These are phyloP conservation scores for Peucedramus taeniatus DNA, from an alignment of 2,113 vertebrate species.

Conservation along the genomic window DNA sequence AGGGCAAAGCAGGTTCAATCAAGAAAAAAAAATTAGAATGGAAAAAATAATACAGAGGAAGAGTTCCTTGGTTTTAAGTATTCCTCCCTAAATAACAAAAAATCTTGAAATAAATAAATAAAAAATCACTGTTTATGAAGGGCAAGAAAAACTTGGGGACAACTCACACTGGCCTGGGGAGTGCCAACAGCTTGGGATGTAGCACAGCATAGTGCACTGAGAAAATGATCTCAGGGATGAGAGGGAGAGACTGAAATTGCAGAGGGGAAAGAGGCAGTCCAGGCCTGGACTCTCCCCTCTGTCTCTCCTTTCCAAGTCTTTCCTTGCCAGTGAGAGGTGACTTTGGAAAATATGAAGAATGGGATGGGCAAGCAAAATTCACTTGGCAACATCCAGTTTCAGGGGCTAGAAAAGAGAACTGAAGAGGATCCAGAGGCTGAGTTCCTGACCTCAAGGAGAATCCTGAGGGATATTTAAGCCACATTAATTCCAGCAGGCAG, in stretches of 20 bases:
- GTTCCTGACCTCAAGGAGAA: slow-evolving; percentile 52
- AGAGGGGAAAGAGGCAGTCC: background rate
- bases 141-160: background rate
- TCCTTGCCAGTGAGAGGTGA: slow-evolving; percentile 24
- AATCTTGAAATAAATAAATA: background rate
- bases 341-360: slow-evolving; percentile 52
- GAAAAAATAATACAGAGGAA: background rate
- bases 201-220: background rate
- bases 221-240: background rate
- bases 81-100: background rate
- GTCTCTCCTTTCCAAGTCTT: background rate
- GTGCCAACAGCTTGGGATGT: background rate
- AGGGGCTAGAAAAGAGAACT: slow-evolving; percentile 16
- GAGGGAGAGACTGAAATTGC: background rate
- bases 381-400: slow-evolving; percentile 26
- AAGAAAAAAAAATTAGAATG: background rate
- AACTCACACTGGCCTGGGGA: background rate
- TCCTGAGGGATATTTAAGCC: slow-evolving; percentile 46
- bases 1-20: background rate
- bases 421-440: slow-evolving; percentile 41
- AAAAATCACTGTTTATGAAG: background rate
- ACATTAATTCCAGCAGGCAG: slow-evolving; percentile 41
- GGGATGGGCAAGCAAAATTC: slow-evolving; percentile 1
- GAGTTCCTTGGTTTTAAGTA: background rate
- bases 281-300: background rate